Base-by-base conservation (phyloP, 2,113 vertebrate species). In the Brienomyrus longianalis region DNA sequence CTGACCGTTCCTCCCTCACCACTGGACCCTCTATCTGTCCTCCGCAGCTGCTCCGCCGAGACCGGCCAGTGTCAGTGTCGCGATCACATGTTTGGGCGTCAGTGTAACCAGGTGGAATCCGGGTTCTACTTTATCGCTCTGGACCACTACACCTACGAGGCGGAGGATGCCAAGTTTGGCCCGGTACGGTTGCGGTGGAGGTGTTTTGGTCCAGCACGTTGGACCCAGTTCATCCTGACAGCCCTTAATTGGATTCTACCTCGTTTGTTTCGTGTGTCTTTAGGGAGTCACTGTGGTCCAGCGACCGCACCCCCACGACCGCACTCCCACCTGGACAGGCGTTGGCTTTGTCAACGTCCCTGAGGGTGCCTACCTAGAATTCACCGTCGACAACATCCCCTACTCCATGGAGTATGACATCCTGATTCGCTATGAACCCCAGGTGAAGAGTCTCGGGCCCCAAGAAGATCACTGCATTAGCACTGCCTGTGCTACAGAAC, bases 331-430 rank as follows among this genome's bases (percentile, higher is more conserved):
- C 3, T 99, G 98, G 98, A 99, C 98, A 1, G 98, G 98, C 90
- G 91, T 96, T 0, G 98, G 98, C 27, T 97, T 99, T 15, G 98
- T 97, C 90, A 97, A 96, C 11, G 97, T 99, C n/a, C 98, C 98
- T 0, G 98, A 99, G 93, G 98, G 98, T 2, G 97, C 96, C 0
- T 98, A 96, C 93, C 93, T 99, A 92, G 98, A 99, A 91, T 99
- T 99, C 94, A 93, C 96, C 88, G 93, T 99, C 0, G 94, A 99
- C 93, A 97, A 99, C 93, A 96, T 99, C 89, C 98, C 98, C 0
- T 96, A 97, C 93, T 98, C 98, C 87, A 99, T 99, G 98, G 98
- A 99, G 88, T 99, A 99, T 0, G 97, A 99, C 86, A 94, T 99
- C 80, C 86, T 99, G 54, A 95, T 99, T 92, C 98, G 98, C 91